Base-by-base conservation (phyloP, 2,797 vertebrate genomes). In the Etheostoma nigrum region DNA sequence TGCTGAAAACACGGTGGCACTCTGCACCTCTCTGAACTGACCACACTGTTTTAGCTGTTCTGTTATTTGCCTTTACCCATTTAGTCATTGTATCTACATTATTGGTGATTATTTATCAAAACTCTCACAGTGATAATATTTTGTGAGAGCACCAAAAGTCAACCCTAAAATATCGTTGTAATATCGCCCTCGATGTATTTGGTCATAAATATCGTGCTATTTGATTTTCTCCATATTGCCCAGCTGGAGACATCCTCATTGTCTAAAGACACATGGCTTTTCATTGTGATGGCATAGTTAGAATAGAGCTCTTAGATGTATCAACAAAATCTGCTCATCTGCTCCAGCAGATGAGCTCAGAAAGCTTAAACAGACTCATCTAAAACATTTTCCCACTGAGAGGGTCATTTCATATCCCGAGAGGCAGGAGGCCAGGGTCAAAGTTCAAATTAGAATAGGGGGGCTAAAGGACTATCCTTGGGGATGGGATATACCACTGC, bases 361-460 rank as follows among this genome's bases (percentile, higher is more conserved):
- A 30, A 30, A 30, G 30, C 30, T 78, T 79, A 78, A 89, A 80
- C 67, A 83, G 66, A 72, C 74, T 81, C 48, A 67, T 82, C 79
- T 78, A 78, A 80, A 84, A 86, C 76, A 88, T 89, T 78, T 86
- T 70, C 85, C 83, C 82, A 86, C 81, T 45, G 79, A 87, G 79
- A 81, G 84, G 84, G 84, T 91, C 87, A 89, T 90, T 90, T 93
- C 88, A 92, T 91, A 93, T 93, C 88, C 82, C 87, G 87, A 88
- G 89, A 94, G 88, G 90, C 86, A 92, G 89, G 83, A 90, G 89
- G 82, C 87, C 69, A 62, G 91, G 92, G 94, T 95, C 93, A 94
- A 81, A 94, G 94, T 92, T 95, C 93, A 94, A 89, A 86, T 83
- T 78, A 89, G 87, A 90, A 76, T 47, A 58, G 73, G 58, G 42